A percentile compares a stretch with the other conserved stretches of the same genome.
Evolutionary conservation across 2,797 vertebrate genomes (phyloP).

Genomic region (Argya squamiceps): DNA sequence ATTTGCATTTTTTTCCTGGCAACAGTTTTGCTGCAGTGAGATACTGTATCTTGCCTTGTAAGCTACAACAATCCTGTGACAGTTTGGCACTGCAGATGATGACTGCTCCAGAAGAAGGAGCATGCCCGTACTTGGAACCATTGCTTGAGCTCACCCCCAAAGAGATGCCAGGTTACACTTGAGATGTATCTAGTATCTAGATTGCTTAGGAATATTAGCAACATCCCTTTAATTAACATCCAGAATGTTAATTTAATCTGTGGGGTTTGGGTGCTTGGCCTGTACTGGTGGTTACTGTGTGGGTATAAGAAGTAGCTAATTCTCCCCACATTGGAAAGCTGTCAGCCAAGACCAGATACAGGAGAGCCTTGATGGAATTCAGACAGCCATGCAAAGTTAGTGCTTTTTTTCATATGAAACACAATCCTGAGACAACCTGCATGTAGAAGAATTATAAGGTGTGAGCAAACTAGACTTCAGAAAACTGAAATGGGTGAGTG

Average conservation of each 20-base stretch:
- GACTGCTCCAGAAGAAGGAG: neutral
- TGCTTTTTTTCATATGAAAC: neutral
- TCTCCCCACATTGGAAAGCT: rapidly evolving
- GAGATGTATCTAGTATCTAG: rapidly evolving
- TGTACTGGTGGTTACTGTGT: neutral
- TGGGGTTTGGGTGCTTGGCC: neutral
- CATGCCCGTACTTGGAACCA: neutral
- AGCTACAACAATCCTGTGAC: neutral
- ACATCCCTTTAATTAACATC: neutral
- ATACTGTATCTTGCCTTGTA: neutral
- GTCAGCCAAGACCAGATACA: neutral
- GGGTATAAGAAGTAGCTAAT: neutral
- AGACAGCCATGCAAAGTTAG: neutral
- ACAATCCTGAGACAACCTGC: neutral
- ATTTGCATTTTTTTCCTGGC: neutral
- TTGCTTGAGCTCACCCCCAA: neutral
- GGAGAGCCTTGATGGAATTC: neutral
- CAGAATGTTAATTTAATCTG: neutral
- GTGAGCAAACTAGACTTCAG: neutral
- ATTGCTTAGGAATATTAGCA: neutral
- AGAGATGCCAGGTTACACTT: neutral
- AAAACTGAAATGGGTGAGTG: neutral
- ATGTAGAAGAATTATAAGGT: neutral
- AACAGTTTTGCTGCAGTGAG: neutral
- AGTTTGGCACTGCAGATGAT: neutral